phyloP scores from a whole-genome alignment of 1,140 invertebrate genomes.

The Sycophaga agraensis region DNA sequence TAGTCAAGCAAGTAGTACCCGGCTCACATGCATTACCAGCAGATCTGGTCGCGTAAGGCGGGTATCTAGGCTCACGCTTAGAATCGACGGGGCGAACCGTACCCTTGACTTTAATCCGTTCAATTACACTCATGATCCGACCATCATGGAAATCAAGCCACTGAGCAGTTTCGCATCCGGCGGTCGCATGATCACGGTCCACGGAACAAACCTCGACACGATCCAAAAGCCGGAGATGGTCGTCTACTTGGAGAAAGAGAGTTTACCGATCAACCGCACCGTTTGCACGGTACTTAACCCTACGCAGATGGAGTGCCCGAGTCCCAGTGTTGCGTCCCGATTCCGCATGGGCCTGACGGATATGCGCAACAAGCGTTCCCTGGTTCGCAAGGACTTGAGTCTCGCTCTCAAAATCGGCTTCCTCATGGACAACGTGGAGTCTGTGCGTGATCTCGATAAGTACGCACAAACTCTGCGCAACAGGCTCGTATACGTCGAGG shows the following conservation, averaged over 20 bases:
- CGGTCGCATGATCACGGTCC: conserved; percentile 89
- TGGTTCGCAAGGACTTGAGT: conserved; percentile 47
- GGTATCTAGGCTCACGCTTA: conserved; percentile 69
- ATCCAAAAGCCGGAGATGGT: conserved; percentile 90
- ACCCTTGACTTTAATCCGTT: conserved; percentile 73
- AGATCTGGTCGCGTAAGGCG: conserved; percentile 61
- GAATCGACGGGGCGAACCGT: conserved; percentile 82
- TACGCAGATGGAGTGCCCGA: conserved; percentile 93
- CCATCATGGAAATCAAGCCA: conserved; percentile 89
- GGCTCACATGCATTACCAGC: conserved; percentile 85
- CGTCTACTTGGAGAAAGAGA: conserved; percentile 72
- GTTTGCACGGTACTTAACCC: conserved; percentile 83
- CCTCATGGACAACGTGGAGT: conserved; percentile 92
- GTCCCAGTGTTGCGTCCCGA: conserved; percentile 68
- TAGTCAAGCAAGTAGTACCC: conserved; percentile 84
- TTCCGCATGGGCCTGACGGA: conserved; percentile 32
- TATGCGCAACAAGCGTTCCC: conserved; percentile 1
- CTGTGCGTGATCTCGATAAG: conserved; percentile 84
- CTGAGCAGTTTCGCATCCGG: conserved; percentile 86
- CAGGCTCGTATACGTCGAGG: conserved; percentile 84
- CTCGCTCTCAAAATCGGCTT: conserved; percentile 80
- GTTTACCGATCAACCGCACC: conserved; percentile 74
- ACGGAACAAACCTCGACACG: conserved; percentile 87
- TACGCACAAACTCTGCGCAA: conserved; percentile 78
- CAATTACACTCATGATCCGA: conserved; percentile 90